phyloP scores from a whole-genome alignment of 2,113 vertebrate species.

The Peromyscus californicus region DNA sequence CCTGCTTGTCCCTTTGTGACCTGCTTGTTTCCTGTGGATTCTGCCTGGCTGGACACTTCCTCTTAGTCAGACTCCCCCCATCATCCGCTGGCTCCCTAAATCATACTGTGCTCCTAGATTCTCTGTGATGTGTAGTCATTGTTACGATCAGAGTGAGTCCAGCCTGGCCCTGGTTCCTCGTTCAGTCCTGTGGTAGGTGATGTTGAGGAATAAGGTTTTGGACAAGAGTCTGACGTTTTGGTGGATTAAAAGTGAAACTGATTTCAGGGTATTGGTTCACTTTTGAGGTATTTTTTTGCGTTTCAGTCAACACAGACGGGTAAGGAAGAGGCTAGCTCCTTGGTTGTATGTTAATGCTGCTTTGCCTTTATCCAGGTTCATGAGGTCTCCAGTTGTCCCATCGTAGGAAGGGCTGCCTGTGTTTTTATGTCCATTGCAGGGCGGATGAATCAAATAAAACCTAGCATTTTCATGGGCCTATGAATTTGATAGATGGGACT shows the following conservation, averaged over 20 bases:
- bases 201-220: constrained; percentile 41
- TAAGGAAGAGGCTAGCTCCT: constrained; percentile 44
- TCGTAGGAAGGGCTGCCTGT: constrained; percentile 52
- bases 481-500: constrained; percentile 43
- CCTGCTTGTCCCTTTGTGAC: constrained; percentile 71
- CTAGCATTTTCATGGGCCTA: constrained; percentile 43
- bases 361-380: constrained; percentile 32
- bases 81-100: constrained; percentile 72
- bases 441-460: constrained; percentile 29
- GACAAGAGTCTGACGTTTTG: constrained; percentile 33
- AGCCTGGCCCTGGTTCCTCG: constrained; percentile 61
- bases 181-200: constrained; percentile 45
- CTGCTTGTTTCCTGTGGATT: constrained; percentile 76
- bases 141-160: constrained; percentile 71
- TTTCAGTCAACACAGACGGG: constrained; percentile 38
- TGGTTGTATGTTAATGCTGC: constrained; percentile 45
- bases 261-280: constrained; percentile 46
- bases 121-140: constrained; percentile 79
- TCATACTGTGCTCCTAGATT: constrained; percentile 78
- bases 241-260: constrained; percentile 45
- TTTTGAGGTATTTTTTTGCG: constrained; percentile 49
- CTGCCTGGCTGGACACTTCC: constrained; percentile 76
- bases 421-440: constrained; percentile 54
- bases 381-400: constrained; percentile 42
- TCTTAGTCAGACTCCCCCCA: constrained; percentile 67